phyloP scores from a whole-genome alignment of 1,140 invertebrate genomes.

The Bombus soroeensis region DNA sequence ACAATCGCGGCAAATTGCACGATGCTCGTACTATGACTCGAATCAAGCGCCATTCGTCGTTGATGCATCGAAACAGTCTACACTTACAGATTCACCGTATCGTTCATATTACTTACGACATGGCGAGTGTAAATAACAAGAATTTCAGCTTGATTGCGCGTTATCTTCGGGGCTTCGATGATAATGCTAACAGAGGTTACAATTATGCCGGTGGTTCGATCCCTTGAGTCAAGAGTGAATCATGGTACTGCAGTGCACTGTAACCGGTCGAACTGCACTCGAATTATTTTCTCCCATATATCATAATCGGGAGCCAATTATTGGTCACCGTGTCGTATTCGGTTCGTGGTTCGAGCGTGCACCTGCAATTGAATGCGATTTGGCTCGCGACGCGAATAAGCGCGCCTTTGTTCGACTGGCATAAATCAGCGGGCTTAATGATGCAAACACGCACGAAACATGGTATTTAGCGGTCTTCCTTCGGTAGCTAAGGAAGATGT shows the following conservation, averaged over 20 bases:
- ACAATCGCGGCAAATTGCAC: conserved; percentile 37
- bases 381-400: not conserved
- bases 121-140: conserved; percentile 46
- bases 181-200: conserved; percentile 44
- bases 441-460: not conserved
- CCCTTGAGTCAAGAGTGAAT: conserved; percentile 55
- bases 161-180: conserved; percentile 37
- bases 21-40: conserved; percentile 18
- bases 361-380: conserved; percentile 55
- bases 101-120: not conserved
- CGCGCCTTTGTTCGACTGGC: not conserved
- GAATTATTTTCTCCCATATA: conserved; percentile 62
- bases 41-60: conserved; percentile 47
- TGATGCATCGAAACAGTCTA: conserved; percentile 29
- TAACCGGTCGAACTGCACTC: conserved; percentile 41
- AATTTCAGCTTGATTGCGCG: conserved; percentile 30
- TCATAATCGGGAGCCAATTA: conserved; percentile 67
- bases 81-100: not conserved
- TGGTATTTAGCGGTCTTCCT: conserved; percentile 16
- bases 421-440: conserved; percentile 21
- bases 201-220: conserved; percentile 29
- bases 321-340: conserved; percentile 29
- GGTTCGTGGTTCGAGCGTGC: conserved; percentile 45
- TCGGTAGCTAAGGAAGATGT: conserved; percentile 30
- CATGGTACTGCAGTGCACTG: not conserved